Evolutionary conservation across 2,888 invertebrate genomes (phyloP), one percentile per base, ranked within the genome.

Genomic region (Bedellia somnulentella): DNA sequence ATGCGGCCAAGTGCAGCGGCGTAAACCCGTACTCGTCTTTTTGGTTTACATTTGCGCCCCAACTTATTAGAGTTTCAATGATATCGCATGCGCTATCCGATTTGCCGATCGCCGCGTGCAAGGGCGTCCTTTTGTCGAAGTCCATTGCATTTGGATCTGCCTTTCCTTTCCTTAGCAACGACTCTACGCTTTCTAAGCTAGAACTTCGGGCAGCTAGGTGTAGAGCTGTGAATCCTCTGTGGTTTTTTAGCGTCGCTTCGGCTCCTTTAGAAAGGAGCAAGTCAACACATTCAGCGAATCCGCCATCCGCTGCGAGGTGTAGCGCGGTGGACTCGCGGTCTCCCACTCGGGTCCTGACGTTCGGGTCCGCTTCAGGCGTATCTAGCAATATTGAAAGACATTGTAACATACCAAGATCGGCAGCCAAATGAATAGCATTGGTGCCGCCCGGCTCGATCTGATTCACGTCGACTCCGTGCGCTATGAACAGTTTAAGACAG

Each of bases 271-370:
- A 78, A 22, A 93, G 49, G 24, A 92, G 56, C 25, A 89, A 57
- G 45, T 87, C 85, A 0, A 93, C 82, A 45, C 90, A 91, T 30
- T 93, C 89, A 8, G 81, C 81, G 49, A 89, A 89, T 2, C 93
- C 92, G 33, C 89, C 89, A 50, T 93, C 93, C 1, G 93, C 92
- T 0, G 93, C 92, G 38, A 93, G 67, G 68, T 94, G 94, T 32
- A 92, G 50, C 1, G 90, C 85, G 0, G 88, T 89, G 8, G 87
- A 84, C 38, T 87, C 86, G 43, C 87, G 85, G 33, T 86, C 87
- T 4, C 83, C 80, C 16, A 82, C 80, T 37, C 81, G 68, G 24
- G 87, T 86, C 37, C 83, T 77, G 0, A 83, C 80, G 44, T 89
- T 83, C 1, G 87, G 78, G 46, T 89, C 83, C 1, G 83, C 80